These are phyloP conservation scores for Cheirogaleus major DNA, from an alignment of 2,797 vertebrate species.

Conservation along the genomic window DNA sequence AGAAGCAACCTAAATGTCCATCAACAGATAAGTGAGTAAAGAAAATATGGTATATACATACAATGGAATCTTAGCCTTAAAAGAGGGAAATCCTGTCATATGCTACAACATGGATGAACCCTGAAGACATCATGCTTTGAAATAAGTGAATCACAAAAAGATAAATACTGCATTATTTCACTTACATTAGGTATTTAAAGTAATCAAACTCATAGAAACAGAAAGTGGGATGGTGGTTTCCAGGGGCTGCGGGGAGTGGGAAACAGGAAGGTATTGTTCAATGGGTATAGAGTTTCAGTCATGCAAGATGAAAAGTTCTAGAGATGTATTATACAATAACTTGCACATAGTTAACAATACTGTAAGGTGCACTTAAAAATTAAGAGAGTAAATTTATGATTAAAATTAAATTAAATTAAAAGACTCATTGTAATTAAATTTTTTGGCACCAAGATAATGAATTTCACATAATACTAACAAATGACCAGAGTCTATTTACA, in stretches of 20 bases:
- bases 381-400: neutral
- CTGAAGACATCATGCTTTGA: neutral
- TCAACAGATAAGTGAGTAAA: neutral
- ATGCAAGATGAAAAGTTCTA: neutral
- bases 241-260: neutral
- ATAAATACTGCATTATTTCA: neutral
- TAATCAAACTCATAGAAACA: neutral
- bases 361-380: neutral
- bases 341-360: neutral
- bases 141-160: neutral
- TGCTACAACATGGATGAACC: neutral
- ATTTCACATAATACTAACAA: neutral
- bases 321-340: neutral
- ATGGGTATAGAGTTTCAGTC: neutral
- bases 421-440: neutral
- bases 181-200: neutral
- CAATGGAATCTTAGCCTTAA: neutral
- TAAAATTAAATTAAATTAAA: neutral
- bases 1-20: neutral
- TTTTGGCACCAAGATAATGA: neutral
- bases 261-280: neutral
- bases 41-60: neutral
- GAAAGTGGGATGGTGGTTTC: neutral
- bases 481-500: neutral
- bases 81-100: neutral